These are phyloP conservation scores for Acrossocheilus wenchowensis DNA, from an alignment of 2,797 vertebrate genomes.

Conservation along the genomic window DNA sequence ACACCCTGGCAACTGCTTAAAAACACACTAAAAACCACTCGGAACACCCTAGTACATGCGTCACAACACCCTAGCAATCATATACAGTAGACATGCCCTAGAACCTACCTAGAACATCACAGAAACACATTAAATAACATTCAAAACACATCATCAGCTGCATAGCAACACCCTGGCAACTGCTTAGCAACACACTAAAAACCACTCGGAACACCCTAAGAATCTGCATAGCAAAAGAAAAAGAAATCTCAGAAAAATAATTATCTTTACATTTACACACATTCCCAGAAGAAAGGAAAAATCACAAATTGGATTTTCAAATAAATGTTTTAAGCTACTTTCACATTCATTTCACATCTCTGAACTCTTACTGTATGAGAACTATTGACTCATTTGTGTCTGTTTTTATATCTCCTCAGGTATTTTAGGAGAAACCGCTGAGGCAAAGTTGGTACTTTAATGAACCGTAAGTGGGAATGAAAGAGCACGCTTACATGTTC, in stretches of 20 bases:
- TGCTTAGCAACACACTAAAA: no score
- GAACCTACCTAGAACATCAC: background rate
- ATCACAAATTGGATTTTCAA: background rate
- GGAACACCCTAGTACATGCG: background rate
- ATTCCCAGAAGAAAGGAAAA: background rate
- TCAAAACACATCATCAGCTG: background rate
- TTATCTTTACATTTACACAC: background rate
- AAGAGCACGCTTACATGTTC: background rate
- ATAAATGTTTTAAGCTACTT: background rate
- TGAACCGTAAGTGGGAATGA: background rate
- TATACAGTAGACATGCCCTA: background rate
- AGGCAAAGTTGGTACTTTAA: background rate
- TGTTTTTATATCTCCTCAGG: background rate
- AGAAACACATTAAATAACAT: background rate
- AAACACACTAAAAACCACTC: background rate
- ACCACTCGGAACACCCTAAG: background rate
- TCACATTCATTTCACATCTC: background rate
- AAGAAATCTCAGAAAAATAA: background rate
- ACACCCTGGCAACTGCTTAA: background rate
- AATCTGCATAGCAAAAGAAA: background rate
- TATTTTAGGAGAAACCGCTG: background rate
- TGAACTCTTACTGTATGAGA: background rate
- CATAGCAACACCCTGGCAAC: background rate
- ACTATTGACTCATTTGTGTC: background rate
- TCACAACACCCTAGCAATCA: background rate